Evolutionary conservation across 1,140 invertebrate genomes (phyloP), one percentile per base, ranked within the genome.

Genomic region (Drosophila subpulchrella): DNA sequence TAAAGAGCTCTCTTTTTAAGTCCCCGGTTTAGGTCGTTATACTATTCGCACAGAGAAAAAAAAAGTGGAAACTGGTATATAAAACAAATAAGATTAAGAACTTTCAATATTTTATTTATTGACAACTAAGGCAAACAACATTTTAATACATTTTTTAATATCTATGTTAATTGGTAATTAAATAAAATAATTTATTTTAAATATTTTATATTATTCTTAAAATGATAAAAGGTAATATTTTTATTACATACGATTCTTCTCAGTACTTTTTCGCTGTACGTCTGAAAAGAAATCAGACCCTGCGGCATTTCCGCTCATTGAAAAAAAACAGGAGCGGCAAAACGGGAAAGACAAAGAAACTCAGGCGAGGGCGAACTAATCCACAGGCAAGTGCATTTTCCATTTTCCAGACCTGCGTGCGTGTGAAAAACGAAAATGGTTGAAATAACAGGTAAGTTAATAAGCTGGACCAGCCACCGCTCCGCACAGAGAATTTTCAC

Each of bases 341-440:
- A 46, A 46, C 61, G 46, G 32, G 34, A 38, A 38, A 68, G 63
- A 72, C 68, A 70, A 70, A 70, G 66, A 70, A 67, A 70, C 67
- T 62, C 66, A 48, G 67, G 60, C 50, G 65, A 66, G 70, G 47
- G 75, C 71, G 53, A 77, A 84, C 72, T 85, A 80, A 81, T 81
- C 72, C 73, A 59, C 60, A 73, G 58, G 57, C 78, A 86, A 88
- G 71, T 82, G 83, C 70, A 82, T 82, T 86, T 78, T 82, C 73
- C 75, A 75, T 73, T 84, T 58, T 81, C 39, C 53, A 60, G 51
- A 42, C 55, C 62, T 77, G 46, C 38, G 75, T 78, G 82, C 83
- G 82, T 88, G 83, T 83, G 79, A 86, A 82, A 82, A 88, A 78
- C 63, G 62, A 78, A 88, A 82, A 88, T 83, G 74, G 77, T 62